Evolutionary conservation across 2,888 invertebrate species (phyloP), one percentile per base, ranked within the genome.

Genomic region (Agelastica alni): DNA sequence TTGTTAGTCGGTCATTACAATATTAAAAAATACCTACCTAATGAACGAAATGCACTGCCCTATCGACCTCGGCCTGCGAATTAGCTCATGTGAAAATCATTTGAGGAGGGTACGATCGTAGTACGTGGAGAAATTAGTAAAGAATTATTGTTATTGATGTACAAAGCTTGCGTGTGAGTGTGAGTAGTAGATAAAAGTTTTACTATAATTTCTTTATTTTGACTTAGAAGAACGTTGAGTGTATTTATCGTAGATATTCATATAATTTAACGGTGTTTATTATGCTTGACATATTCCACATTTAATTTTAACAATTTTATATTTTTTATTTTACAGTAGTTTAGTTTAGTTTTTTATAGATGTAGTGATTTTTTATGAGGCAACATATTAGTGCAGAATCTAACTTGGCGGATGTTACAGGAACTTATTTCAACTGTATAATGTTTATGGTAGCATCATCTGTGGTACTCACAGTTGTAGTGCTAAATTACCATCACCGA

Each of bases 381-480:
- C 3, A 9, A 12, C 18, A 47, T 32, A 18, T 7, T 14, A n/a
- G 46, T 31, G 31, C 51, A 17, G 53, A 47, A 42, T 39, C 47
- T 69, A 51, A 70, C 60, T 53, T 48, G 43, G 18, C 45, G 66
- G 68, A 65, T 67, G 63, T 72, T 72, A 56, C 71, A 69, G 96
- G 96, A 77, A 94, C 96, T 70, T 97, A 97, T 84, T 97, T 97
- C 88, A 96, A 96, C 83, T 96, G 96, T 84, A 96, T 96, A 81
- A 97, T 97, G 97, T 93, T 97, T 81, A 96, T 97, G 96, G 96
- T 96, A 80, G 96, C 96, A 57, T 93, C 96, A 61, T 96, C 96
- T 62, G 96, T 97, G 78, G 94, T 96, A 70, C 85, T 96, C 72
- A 97, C 97, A 48, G 96, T 97, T 67, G 89, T 96, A 69, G 96